A percentile compares a stretch with the other conserved stretches of the same genome.
These are phyloP conservation scores for Babylonia areolata DNA, from an alignment of 1,140 invertebrate genomes.

Conservation along the genomic window DNA sequence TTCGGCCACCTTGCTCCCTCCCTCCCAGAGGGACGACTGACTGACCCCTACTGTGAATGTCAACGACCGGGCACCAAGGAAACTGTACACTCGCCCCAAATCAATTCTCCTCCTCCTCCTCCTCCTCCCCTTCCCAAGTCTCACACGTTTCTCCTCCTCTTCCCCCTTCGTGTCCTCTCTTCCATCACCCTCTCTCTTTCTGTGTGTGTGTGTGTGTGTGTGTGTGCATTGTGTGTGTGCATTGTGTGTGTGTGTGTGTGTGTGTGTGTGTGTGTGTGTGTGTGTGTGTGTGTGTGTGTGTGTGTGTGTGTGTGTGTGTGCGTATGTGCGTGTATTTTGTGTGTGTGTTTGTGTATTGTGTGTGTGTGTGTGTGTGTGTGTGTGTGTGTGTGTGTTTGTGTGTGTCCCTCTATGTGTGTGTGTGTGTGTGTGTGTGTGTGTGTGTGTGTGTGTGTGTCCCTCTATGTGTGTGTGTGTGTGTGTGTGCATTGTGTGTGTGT, in stretches of 20 bases:
- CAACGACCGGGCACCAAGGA: no score
- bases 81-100: no score
- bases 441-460: background rate
- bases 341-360: no score
- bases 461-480: no score
- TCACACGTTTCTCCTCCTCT: background rate
- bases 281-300: background rate
- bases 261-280: background rate
- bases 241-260: background rate
- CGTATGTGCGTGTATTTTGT: background rate
- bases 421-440: background rate
- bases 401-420: background rate
- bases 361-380: background rate
- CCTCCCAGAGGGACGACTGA: no score
- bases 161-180: background rate
- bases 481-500: no score
- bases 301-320: background rate
- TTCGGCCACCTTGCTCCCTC: no score
- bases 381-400: background rate
- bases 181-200: background rate
- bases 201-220: background rate
- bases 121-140: background rate
- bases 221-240: background rate
- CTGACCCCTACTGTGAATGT: no score
- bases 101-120: background rate